Percentiles rank a stretch among this genome's conserved stretches.
These are phyloP conservation scores for Drosophila rhopaloa DNA, from an alignment of 1,140 invertebrate genomes.

Conservation along the genomic window DNA sequence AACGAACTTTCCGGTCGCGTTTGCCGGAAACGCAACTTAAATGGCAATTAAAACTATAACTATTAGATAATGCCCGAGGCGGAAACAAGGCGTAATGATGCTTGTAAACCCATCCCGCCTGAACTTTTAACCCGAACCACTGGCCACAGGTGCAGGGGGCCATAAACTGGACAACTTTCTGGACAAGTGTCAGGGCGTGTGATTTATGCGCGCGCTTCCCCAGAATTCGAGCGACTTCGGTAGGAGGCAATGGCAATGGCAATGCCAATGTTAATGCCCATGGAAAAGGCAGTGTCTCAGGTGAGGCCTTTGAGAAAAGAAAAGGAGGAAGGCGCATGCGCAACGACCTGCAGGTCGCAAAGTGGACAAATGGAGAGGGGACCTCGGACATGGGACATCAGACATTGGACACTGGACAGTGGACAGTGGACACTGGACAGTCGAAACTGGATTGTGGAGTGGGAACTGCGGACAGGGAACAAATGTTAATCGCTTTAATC, in stretches of 20 bases:
- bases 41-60: slow-evolving; percentile 79
- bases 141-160: slow-evolving; percentile 64
- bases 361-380: slow-evolving; percentile 12
- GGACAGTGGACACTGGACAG: slow-evolving; percentile 3
- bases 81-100: slow-evolving; percentile 75
- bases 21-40: slow-evolving; percentile 74
- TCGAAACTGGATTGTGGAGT: slow-evolving; percentile 2
- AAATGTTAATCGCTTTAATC: slow-evolving; percentile 83
- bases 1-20: slow-evolving; percentile 58
- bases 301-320: slow-evolving; percentile 5
- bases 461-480: slow-evolving; percentile 62
- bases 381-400: slow-evolving; percentile 17
- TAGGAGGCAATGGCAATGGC: slow-evolving; percentile 35
- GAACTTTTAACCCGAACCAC: slow-evolving; percentile 63
- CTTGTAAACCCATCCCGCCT: slow-evolving; percentile 64
- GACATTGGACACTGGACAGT: slow-evolving; percentile 22
- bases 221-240: slow-evolving; percentile 65
- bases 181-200: slow-evolving; percentile 77
- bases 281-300: slow-evolving; percentile 16
- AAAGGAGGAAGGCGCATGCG: slow-evolving; percentile 65
- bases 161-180: slow-evolving; percentile 76
- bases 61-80: slow-evolving; percentile 52
- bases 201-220: slow-evolving; percentile 75
- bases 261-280: slow-evolving; percentile 5
- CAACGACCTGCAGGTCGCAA: slow-evolving; percentile 64